Evolutionary conservation across 2,797 vertebrate genomes (phyloP).

Genomic region (Sebastes kiyomatsui): DNA sequence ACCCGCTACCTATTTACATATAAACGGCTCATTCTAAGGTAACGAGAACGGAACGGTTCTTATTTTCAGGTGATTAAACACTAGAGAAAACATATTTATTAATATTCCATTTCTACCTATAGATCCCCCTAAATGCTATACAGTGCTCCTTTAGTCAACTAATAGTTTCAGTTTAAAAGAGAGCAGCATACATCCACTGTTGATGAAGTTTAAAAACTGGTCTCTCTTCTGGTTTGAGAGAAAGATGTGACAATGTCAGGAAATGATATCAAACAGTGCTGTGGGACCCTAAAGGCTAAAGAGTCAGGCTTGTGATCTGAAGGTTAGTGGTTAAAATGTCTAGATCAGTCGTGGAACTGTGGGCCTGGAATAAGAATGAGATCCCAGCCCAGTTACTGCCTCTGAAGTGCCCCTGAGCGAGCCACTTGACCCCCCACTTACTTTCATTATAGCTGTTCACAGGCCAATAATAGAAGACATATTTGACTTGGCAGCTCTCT

Average conservation of each 20-base stretch:
- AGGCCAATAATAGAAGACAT: neutral
- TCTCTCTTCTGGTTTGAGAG: neutral
- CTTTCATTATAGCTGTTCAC: constrained; percentile 18
- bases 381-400: neutral
- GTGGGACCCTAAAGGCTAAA: neutral
- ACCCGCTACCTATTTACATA: too few relatives aligned
- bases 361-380: neutral
- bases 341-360: neutral
- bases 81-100: too few relatives aligned
- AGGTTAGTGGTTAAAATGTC: neutral
- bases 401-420: constrained; percentile 8
- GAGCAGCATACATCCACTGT: neutral
- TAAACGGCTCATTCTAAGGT: too few relatives aligned
- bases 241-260: neutral
- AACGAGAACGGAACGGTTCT: rapidly evolving
- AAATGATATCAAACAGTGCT: neutral
- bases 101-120: too few relatives aligned
- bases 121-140: too few relatives aligned
- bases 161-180: neutral
- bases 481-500: constrained; percentile 6
- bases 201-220: neutral
- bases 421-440: constrained; percentile 23
- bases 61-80: too few relatives aligned
- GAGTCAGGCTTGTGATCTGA: neutral
- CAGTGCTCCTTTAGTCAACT: too few relatives aligned